Conservation (phyloP, 2,888 invertebrate species). For the Lasioglossum morio region DNA sequence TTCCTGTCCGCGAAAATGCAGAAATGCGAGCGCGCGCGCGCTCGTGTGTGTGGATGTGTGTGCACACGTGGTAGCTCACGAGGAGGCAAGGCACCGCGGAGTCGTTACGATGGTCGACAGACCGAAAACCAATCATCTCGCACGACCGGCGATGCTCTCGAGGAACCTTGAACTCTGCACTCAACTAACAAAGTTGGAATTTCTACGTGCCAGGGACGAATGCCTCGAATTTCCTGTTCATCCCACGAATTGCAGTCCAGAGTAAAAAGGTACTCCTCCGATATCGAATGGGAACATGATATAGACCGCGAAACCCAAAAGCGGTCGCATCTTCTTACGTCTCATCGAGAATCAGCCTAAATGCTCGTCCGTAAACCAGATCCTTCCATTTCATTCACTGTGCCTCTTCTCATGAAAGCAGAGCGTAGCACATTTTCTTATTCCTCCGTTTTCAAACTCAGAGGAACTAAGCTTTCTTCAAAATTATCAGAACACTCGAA, state of each 20-base stretch:
- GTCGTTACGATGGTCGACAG: constrained; percentile 58
- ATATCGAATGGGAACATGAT: constrained; percentile 28
- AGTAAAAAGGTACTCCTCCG: constrained; percentile 23
- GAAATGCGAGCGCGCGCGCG: constrained; percentile 25
- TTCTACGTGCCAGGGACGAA: constrained; percentile 19
- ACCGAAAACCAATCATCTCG: constrained; percentile 69
- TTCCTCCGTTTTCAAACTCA: neutral
- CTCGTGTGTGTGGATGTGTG: neutral
- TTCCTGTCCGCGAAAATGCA: neutral
- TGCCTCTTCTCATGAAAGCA: neutral
- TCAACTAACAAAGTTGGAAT: constrained; percentile 47
- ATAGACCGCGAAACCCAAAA: constrained; percentile 12
- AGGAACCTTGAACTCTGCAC: constrained; percentile 69
- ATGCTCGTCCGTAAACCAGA: neutral
- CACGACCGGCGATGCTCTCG: constrained; percentile 59
- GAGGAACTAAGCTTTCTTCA: too few species aligned
- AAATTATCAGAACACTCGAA: too few species aligned
- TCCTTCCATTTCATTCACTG: neutral
- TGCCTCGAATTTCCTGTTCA: constrained; percentile 19
- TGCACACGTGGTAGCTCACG: constrained; percentile 6
- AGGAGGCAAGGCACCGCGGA: constrained; percentile 16
- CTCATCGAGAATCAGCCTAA: neutral
- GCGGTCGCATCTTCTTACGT: neutral
- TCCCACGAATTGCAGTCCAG: constrained; percentile 23
- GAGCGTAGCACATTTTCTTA: neutral